Evolutionary conservation across 2,797 vertebrate species (phyloP), one percentile per base, ranked within the genome.

Genomic region (Eospalax fontanierii): DNA sequence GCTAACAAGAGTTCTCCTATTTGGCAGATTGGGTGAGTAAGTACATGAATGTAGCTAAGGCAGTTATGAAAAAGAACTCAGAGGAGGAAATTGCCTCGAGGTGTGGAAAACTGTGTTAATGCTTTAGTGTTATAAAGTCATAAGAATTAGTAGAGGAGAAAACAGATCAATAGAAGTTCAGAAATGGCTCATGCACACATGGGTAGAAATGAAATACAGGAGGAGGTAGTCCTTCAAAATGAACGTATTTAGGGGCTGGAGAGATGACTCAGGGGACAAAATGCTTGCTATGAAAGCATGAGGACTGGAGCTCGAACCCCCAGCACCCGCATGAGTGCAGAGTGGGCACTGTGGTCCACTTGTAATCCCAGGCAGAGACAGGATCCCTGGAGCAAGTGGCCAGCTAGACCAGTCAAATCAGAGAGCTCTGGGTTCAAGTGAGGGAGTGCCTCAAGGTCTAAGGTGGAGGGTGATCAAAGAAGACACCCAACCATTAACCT

Each of bases 1-100:
- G 12, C 61, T 38, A 81, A 70, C 33, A 66, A 28, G 76, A 83
- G 73, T 79, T 86, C 93, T 86, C 21, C 35, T 66, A 68, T 86
- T 74, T 89, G 71, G 40, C 54, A 70, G 40, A 26, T 76, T 84
- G 73, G 46, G 74, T 63, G 84, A 82, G n/a, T 95, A 81, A 89
- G 74, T 40, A 26, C 68, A 40, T 73, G 57, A 79, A 63, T 40
- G 73, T 50, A 73, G 35, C 26, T 46, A 30, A 82, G 35, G 43
- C 8, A 35, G 14, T 63, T 66, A 74, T 57, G 46, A 83, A 12
- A 18, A 43, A 90, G 46, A 61, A 22, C 12, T 43, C 84, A 66
- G 28, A 70, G 50, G 43, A 89, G 76, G 43, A 89, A 61, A 38
- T 35, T 76, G 50, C 75, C 43, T 81, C 73, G 38, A 84, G 66